Evolutionary conservation across 2,797 vertebrate species (phyloP), one percentile per base, ranked within the genome.

Genomic region (Mus caroli): DNA sequence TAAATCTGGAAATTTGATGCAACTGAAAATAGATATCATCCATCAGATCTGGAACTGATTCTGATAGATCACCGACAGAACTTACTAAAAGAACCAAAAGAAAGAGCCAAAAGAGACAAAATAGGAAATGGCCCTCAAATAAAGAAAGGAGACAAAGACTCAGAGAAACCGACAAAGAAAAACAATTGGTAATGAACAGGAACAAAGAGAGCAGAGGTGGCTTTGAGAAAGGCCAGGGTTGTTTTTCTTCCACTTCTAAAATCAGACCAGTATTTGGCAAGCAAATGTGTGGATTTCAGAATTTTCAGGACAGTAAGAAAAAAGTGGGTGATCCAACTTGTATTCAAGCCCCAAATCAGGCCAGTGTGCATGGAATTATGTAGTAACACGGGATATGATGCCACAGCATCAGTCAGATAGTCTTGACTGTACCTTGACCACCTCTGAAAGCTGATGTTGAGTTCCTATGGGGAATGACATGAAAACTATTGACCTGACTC

Each of bases 261-360:
- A 87, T 62, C 46, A 91, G 19, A 91, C 10, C 1, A 17, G 31
- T 50, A 88, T 31, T 90, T 96, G 90, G 83, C 77, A 96, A 87
- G 73, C 43, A 93, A 93, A 6, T 14, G 0, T 54, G 87, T 52
- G 67, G 31, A 90, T 85, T 92, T 92, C 86, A 89, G 22, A 94
- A 80, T 4, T 79, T 24, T 84, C 62, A 75, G 24, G 50, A 91
- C 31, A 91, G 40, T 62, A 73, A 87, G 58, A 94, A 78, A 28
- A 84, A 84, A 80, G 28, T 13, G 40, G 13, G 15, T 83, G 11
- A 71, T 75, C 58, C 64, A 83, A 60, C 50, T 84, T 86, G 82
- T 73, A 79, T 91, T 31, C 50, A 34, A 43, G 26, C 15, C 20
- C 76, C 60, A 50, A 62, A 92, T 34, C 34, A 91, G 22, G 7